Base-by-base conservation (phyloP, 92 coral and sea anemone species). In the Porites divaricata region DNA sequence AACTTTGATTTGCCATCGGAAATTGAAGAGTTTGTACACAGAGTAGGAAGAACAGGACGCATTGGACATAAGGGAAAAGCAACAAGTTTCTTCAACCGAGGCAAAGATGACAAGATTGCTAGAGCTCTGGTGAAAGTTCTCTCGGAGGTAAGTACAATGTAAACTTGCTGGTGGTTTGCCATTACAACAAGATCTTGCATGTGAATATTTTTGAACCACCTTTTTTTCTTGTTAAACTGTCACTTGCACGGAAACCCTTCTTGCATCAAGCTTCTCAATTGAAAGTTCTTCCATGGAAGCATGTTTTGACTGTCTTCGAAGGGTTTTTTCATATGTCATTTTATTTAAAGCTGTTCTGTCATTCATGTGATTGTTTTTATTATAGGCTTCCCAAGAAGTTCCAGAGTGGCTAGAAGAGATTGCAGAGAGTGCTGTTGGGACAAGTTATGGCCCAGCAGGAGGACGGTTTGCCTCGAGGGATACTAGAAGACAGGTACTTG, bases 341-440 rank as follows among this genome's bases (percentile, higher is more conserved):
- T 35, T 35, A 35, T 35, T 35, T 4, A 35, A 5, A 4, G 45
- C 45, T 35, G 45, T 35, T 35, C 45, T 35, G 45, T 35, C 45
- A 35, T 35, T 35, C 0, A 35, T 35, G 45, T 35, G 45, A 35
- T 35, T 35, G 45, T 28, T n/a, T 70, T 4, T 51, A 13, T 79
- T 41, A 6, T 23, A 96, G 99, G 95, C 99, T 16, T 86, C 68
- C 50, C 99, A 96, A 83, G 99, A 96, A 14, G 96, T 96, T 20
- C 99, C 99, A 64, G 94, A 96, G 54, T 96, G 99, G 99, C 74
- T 96, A n/a, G 99, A 96, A 56, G 95, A 95, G 71, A 89, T 92
- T 63, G 99, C 99, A 1, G 99, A 96, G 80, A 91, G 95, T 75
- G 99, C 99, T 13, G 90, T 96, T 10, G 99, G 99, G 20, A 96